phyloP scores from a whole-genome alignment of 2,113 vertebrate genomes.

The Sinocyclocheilus maitianheensis region DNA sequence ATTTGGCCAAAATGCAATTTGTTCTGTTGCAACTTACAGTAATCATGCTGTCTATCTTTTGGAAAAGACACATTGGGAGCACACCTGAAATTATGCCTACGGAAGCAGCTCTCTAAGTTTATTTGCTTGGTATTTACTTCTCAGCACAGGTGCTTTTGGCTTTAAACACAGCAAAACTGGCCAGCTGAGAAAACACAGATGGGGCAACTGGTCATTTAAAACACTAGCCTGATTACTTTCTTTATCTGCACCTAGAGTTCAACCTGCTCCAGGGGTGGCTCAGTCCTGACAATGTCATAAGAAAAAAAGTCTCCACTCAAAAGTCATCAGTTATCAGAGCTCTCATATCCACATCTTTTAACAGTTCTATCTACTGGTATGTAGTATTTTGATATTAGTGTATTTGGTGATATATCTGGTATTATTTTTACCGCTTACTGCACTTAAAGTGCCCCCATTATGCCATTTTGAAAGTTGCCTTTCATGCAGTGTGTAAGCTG shows the following conservation, averaged over 20 bases:
- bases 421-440: no score
- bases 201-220: constrained; percentile 56
- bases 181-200: constrained; percentile 71
- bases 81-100: neutral
- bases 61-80: neutral
- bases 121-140: constrained; percentile 48
- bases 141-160: constrained; percentile 68
- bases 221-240: constrained; percentile 51
- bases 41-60: neutral
- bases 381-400: no score
- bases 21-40: neutral
- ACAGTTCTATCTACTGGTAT: no score
- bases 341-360: no score
- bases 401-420: no score
- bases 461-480: no score
- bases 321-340: no score
- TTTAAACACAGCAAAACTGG: constrained; percentile 69
- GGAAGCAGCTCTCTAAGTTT: neutral
- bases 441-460: no score
- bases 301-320: no score
- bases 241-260: constrained; percentile 36
- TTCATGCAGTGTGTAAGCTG: no score
- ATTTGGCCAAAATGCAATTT: neutral
- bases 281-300: neutral
- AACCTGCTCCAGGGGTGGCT: constrained; percentile 9